Evolutionary conservation across 2,113 vertebrate genomes (phyloP).

Genomic region (Meles meles): DNA sequence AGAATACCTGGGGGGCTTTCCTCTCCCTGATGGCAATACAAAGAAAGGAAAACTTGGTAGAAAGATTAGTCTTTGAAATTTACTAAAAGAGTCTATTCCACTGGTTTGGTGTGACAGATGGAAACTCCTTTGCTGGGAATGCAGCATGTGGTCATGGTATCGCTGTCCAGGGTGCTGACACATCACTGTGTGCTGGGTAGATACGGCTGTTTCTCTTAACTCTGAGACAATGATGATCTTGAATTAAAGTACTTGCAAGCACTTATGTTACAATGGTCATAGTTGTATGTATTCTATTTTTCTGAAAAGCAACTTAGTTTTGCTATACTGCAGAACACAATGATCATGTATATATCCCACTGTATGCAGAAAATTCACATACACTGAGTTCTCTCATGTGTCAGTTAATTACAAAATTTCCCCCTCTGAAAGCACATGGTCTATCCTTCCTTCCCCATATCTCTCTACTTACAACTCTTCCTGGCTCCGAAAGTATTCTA

Average conservation of each 20-base stretch:
- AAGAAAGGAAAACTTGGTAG: neutral
- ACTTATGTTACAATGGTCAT: neutral
- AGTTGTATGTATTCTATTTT: neutral
- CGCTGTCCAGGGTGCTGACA: conserved; percentile 64
- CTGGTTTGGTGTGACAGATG: neutral
- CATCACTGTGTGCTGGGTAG: rapidly evolving
- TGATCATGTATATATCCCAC: neutral
- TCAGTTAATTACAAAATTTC: conserved; percentile 4
- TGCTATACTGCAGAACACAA: neutral
- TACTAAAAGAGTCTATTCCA: neutral
- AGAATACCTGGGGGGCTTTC: neutral
- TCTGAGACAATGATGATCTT: neutral
- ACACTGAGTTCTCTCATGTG: neutral
- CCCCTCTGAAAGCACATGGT: neutral
- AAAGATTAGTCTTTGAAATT: conserved; percentile 10
- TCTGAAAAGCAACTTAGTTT: neutral
- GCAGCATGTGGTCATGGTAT: rapidly evolving
- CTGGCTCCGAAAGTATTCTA: neutral
- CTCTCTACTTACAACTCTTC: neutral
- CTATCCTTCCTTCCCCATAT: neutral
- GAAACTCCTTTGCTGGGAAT: neutral
- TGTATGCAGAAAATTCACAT: neutral
- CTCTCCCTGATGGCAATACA: neutral
- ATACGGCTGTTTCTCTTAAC: neutral
- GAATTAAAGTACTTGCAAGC: neutral